Evolutionary conservation across 2,113 vertebrate species (phyloP).

Genomic region (Phrynosoma platyrhinos): DNA sequence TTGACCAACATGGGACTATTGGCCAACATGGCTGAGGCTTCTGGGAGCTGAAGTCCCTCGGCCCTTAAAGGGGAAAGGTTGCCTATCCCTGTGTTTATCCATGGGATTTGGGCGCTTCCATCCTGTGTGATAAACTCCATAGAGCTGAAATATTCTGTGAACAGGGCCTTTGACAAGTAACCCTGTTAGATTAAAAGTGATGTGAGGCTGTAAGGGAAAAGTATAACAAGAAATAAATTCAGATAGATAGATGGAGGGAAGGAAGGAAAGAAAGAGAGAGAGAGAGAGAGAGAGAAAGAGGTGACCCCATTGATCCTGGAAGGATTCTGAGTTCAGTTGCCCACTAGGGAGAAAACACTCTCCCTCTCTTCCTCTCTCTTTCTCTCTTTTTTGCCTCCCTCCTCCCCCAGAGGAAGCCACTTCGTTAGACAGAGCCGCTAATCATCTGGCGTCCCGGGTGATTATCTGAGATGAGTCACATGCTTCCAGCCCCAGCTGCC

Average conservation of each 20-base stretch:
- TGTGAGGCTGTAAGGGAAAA: neutral
- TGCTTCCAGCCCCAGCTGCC: constrained; percentile 5
- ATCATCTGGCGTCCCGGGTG: constrained; percentile 33
- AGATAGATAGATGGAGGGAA: neutral
- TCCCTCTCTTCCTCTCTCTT: neutral
- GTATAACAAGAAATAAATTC: neutral
- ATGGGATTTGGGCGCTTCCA: no score
- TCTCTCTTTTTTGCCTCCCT: neutral
- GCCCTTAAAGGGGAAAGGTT: no score
- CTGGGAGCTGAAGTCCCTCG: no score
- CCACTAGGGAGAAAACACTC: neutral
- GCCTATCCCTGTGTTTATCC: no score
- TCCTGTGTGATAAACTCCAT: no score
- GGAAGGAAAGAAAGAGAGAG: neutral
- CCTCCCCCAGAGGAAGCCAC: neutral
- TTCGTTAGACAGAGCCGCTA: constrained; percentile 30
- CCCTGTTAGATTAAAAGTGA: no score
- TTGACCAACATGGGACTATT: no score
- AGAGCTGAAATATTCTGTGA: neutral
- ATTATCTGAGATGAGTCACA: constrained; percentile 35
- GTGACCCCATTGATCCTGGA: neutral
- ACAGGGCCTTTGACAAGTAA: neutral
- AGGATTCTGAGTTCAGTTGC: neutral
- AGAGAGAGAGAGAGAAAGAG: neutral
- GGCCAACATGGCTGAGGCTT: no score